phyloP scores from a whole-genome alignment of 1,140 invertebrate genomes.

The Pseudomyrmex sp. region DNA sequence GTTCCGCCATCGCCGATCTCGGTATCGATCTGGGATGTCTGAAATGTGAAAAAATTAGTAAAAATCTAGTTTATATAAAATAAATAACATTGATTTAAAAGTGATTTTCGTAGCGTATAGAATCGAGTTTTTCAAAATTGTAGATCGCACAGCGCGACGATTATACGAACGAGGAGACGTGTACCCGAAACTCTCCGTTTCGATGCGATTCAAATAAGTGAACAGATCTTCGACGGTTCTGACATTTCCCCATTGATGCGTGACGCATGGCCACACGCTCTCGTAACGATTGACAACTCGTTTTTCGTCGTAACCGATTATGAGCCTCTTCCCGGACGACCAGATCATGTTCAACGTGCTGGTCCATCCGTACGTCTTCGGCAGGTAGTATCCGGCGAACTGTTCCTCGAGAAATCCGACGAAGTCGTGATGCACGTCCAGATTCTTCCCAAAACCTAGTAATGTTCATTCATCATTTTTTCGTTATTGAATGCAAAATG shows the following conservation, averaged over 20 bases:
- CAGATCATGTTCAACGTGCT: slow-evolving; percentile 85
- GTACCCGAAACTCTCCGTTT: slow-evolving; percentile 62
- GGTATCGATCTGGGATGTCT: slow-evolving; percentile 70
- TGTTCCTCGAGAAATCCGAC: slow-evolving; percentile 84
- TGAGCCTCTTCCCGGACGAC: slow-evolving; percentile 84
- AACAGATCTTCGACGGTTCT: slow-evolving; percentile 84
- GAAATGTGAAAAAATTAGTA: not conserved
- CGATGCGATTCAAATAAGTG: slow-evolving; percentile 80
- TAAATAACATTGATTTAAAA: not conserved
- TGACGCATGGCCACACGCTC: slow-evolving; percentile 83
- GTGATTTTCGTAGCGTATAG: too few relatives aligned
- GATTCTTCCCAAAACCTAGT: slow-evolving; percentile 81
- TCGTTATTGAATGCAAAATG: not conserved
- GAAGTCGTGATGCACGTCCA: slow-evolving; percentile 84
- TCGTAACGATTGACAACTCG: slow-evolving; percentile 73
- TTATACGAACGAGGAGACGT: too few relatives aligned
- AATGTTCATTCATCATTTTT: not conserved
- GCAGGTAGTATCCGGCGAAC: slow-evolving; percentile 84
- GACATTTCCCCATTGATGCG: slow-evolving; percentile 88
- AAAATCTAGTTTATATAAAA: not conserved
- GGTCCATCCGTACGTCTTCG: slow-evolving; percentile 83
- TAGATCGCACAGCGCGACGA: too few relatives aligned
- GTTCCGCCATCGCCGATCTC: slow-evolving; percentile 88
- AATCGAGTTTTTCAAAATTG: too few relatives aligned
- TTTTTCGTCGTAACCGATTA: slow-evolving; percentile 86